Evolutionary conservation across 1,140 invertebrate species (phyloP).

Genomic region (Camponotus floridanus): DNA sequence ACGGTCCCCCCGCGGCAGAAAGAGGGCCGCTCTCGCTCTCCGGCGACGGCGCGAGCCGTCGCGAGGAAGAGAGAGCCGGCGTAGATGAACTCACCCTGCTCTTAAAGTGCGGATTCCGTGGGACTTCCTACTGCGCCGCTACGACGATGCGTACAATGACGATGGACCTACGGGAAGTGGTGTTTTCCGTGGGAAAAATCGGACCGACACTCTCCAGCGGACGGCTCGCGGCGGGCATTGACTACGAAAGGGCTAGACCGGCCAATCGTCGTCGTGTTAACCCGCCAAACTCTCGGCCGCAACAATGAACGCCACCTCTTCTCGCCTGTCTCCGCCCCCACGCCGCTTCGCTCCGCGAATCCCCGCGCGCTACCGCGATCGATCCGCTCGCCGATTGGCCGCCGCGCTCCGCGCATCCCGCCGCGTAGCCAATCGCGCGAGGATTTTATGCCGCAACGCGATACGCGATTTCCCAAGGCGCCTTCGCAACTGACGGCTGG

Average conservation of each 20-base stretch:
- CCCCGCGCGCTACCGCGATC: background rate
- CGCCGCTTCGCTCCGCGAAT: no score
- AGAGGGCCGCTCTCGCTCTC: conserved; percentile 11
- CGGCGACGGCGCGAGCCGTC: background rate
- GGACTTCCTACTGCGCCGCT: background rate
- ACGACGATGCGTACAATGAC: conserved; percentile 66
- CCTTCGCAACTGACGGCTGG: no score
- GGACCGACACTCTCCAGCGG: conserved; percentile 77
- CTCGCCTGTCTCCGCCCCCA: background rate
- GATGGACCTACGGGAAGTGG: conserved; percentile 74
- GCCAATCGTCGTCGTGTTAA: conserved; percentile 72
- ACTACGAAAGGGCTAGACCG: conserved; percentile 75
- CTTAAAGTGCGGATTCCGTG: conserved; percentile 28
- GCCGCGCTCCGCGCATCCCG: no score
- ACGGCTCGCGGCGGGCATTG: conserved; percentile 76
- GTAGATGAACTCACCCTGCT: conserved; percentile 55
- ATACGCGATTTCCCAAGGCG: no score
- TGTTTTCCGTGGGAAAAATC: conserved; percentile 78
- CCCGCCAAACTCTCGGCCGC: conserved; percentile 66
- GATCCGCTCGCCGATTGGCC: background rate
- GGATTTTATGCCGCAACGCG: background rate
- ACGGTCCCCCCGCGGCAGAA: background rate
- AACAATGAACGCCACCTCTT: conserved; percentile 52
- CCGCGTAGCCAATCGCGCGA: background rate
- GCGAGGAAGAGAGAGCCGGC: background rate